A percentile compares a stretch with the other conserved stretches of the same genome.
phyloP scores from a whole-genome alignment of 2,113 vertebrate genomes.

The Pipra filicauda region DNA sequence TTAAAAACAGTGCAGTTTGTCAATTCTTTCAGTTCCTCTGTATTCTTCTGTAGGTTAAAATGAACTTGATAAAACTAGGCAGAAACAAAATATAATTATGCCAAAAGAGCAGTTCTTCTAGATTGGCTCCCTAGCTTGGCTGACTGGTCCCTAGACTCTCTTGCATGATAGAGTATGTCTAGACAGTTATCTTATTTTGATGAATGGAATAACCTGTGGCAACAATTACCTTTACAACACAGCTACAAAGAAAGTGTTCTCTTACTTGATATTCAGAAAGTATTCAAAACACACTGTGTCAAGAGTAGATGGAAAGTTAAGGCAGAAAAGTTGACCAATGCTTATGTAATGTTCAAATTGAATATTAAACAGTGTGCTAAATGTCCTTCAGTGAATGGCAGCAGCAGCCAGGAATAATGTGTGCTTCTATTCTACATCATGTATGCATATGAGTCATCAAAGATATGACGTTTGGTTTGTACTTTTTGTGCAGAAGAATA shows the following conservation, averaged over 20 bases:
- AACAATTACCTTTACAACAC: neutral
- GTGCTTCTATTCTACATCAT: neutral
- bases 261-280: neutral
- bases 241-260: neutral
- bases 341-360: neutral
- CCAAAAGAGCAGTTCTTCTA: neutral
- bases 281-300: neutral
- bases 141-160: neutral
- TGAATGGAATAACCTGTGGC: neutral
- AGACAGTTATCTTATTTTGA: neutral
- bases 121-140: neutral
- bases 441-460: neutral
- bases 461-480: neutral
- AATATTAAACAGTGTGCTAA: neutral
- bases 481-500: neutral
- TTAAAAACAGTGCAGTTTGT: neutral
- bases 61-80: neutral
- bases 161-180: neutral
- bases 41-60: neutral
- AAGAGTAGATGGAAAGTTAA: neutral
- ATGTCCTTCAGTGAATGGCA: neutral
- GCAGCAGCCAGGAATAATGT: neutral
- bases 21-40: neutral
- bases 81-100: neutral
- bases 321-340: neutral